Conservation (phyloP, 2,888 invertebrate genomes). For the Creontiades dilutus region DNA sequence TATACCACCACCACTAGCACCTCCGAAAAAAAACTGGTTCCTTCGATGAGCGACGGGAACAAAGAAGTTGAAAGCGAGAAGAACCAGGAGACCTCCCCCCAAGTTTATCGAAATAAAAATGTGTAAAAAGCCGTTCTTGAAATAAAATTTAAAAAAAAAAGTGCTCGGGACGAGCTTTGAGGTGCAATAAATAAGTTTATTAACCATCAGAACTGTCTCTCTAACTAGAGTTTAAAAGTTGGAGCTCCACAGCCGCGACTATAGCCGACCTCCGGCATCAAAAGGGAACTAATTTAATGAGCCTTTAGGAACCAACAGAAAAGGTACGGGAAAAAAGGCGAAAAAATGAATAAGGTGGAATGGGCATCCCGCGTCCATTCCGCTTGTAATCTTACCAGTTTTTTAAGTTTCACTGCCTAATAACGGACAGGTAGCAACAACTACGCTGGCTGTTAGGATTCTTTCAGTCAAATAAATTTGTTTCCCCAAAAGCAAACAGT, state of each 20-base stretch:
- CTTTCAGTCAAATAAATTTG: constrained; percentile 28
- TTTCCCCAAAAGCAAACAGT: not conserved
- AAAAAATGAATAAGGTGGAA: constrained; percentile 48
- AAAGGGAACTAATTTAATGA: constrained; percentile 67
- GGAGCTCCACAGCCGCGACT: constrained; percentile 22
- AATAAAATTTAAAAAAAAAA: not conserved
- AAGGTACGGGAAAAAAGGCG: constrained; percentile 31
- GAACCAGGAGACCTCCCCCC: constrained; percentile 8
- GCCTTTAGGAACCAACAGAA: constrained; percentile 37
- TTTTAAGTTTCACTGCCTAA: constrained; percentile 41
- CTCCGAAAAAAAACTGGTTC: not conserved
- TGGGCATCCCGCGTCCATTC: constrained; percentile 46
- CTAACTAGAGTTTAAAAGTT: constrained; percentile 58
- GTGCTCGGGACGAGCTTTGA: not conserved
- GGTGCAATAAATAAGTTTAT: constrained; percentile 65
- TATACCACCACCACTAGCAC: too few species aligned
- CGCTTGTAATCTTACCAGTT: constrained; percentile 50
- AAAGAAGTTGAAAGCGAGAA: constrained; percentile 24
- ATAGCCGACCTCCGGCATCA: constrained; percentile 58
- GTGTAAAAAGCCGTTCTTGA: constrained; percentile 6
- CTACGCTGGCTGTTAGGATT: not conserved
- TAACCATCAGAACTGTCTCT: constrained; percentile 66
- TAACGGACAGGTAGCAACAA: constrained; percentile 50
- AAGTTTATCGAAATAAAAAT: constrained; percentile 32
- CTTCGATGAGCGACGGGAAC: constrained; percentile 17